A percentile compares a stretch with the other conserved stretches of the same genome.
These are phyloP conservation scores for Griposia aprilina DNA, from an alignment of 2,888 invertebrate genomes.

Conservation along the genomic window DNA sequence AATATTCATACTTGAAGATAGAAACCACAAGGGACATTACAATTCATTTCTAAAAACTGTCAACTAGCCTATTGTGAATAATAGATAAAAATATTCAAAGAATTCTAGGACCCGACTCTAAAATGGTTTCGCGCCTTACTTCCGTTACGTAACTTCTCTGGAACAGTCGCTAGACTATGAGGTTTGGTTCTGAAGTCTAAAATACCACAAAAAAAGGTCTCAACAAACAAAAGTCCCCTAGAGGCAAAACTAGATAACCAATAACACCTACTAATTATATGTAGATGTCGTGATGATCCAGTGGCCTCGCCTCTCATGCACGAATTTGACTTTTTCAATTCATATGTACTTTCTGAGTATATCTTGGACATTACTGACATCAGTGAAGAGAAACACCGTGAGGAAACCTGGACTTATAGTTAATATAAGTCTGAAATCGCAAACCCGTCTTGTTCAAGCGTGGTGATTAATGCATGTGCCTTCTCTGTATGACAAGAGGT, in stretches of 20 bases:
- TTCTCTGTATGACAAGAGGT: too few species aligned
- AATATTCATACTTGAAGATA: not conserved
- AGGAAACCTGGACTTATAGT: slow-evolving; percentile 1
- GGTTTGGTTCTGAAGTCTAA: not conserved
- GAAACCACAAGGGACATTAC: not conserved
- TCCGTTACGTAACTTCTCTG: not conserved
- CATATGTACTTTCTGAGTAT: too few species aligned
- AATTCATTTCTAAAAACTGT: not conserved
- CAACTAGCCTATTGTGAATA: not conserved
- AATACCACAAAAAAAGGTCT: not conserved
- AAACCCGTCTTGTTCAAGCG: not conserved
- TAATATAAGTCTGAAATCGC: not conserved
- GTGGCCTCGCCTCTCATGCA: too few species aligned
- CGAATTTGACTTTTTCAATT: not conserved
- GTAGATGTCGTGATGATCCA: not conserved
- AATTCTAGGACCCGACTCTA: not conserved
- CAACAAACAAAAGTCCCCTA: not conserved
- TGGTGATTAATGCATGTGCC: not conserved
- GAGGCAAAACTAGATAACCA: not conserved
- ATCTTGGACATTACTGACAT: not conserved
- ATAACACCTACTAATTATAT: not conserved
- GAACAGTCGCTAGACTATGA: not conserved
- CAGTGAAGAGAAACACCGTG: not conserved
- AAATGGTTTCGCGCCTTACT: not conserved
- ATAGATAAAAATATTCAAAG: not conserved